A percentile compares a stretch with the other conserved stretches of the same genome.
Evolutionary conservation across 1,140 invertebrate genomes (phyloP).

Genomic region (Pogonomyrmex californicus): DNA sequence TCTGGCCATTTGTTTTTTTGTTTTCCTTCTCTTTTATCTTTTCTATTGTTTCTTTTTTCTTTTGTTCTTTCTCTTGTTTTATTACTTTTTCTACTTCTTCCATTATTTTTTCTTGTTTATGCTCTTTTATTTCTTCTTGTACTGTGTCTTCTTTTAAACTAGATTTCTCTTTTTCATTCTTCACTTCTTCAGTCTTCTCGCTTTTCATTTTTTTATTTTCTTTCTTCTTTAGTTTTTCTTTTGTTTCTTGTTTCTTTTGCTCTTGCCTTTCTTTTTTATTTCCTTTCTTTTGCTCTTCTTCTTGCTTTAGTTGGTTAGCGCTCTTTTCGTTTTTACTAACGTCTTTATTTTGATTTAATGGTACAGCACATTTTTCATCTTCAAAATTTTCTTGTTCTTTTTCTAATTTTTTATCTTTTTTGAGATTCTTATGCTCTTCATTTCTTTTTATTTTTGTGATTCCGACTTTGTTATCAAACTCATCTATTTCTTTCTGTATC

Average conservation of each 20-base stretch:
- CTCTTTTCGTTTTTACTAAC: conserved; percentile 38
- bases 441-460: conserved; percentile 30
- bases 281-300: conserved; percentile 67
- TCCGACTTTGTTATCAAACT: conserved; percentile 39
- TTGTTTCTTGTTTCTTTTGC: conserved; percentile 42
- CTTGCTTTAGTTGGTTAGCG: neutral
- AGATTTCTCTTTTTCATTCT: conserved; percentile 67
- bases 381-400: conserved; percentile 23
- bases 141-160: conserved; percentile 60
- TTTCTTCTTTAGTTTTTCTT: conserved; percentile 40
- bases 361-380: conserved; percentile 38
- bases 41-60: conserved; percentile 60
- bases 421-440: conserved; percentile 53
- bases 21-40: conserved; percentile 56
- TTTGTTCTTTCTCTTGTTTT: conserved; percentile 40
- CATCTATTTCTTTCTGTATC: conserved; percentile 55
- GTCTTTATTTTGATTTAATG: conserved; percentile 5
- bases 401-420: conserved; percentile 58
- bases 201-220: conserved; percentile 54
- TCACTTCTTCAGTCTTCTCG: conserved; percentile 43
- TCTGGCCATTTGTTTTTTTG: conserved; percentile 57
- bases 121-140: conserved; percentile 58
- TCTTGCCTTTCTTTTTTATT: conserved; percentile 59
- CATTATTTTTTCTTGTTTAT: conserved; percentile 33
- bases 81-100: conserved; percentile 66